phyloP scores from a whole-genome alignment of 1,140 invertebrate genomes.

The Apolygus lucorum region DNA sequence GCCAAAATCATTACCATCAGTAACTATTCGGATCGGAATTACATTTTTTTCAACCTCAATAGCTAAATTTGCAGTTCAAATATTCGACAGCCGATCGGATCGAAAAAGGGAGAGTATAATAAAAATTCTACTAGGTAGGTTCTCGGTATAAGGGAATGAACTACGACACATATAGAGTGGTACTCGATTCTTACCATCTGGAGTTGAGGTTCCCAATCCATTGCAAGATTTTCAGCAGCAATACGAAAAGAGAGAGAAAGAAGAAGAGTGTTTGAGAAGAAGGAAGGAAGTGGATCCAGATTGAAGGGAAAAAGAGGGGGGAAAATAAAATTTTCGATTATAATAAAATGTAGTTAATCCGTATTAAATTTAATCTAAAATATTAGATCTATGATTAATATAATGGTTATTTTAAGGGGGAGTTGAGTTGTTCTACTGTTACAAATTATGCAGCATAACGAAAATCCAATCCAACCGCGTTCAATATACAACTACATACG shows the following conservation, averaged over 20 bases:
- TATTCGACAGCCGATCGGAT: not conserved
- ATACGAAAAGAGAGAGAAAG: conserved; percentile 1
- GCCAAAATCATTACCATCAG: not conserved
- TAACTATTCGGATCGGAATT: not conserved
- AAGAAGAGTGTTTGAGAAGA: conserved; percentile 13
- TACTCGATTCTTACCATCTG: conserved; percentile 29
- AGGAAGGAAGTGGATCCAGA: not conserved
- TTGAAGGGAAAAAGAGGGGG: conserved; percentile 8
- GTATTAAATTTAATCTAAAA: no score
- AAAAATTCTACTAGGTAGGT: conserved; percentile 7
- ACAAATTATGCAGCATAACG: no score
- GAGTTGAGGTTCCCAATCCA: conserved; percentile 19
- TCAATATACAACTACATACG: no score
- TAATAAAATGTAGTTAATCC: no score
- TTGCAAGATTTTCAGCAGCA: conserved; percentile 15
- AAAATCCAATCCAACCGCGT: no score
- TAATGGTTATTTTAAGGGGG: no score
- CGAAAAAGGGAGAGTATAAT: not conserved
- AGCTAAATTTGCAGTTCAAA: not conserved
- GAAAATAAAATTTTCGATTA: conserved; percentile 18
- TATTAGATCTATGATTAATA: no score
- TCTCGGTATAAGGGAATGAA: conserved; percentile 19
- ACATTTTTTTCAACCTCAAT: not conserved
- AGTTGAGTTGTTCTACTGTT: no score
- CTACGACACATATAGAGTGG: conserved; percentile 7